Base-by-base conservation (phyloP, 2,888 invertebrate genomes). In the Synergus laeviventris region DNA sequence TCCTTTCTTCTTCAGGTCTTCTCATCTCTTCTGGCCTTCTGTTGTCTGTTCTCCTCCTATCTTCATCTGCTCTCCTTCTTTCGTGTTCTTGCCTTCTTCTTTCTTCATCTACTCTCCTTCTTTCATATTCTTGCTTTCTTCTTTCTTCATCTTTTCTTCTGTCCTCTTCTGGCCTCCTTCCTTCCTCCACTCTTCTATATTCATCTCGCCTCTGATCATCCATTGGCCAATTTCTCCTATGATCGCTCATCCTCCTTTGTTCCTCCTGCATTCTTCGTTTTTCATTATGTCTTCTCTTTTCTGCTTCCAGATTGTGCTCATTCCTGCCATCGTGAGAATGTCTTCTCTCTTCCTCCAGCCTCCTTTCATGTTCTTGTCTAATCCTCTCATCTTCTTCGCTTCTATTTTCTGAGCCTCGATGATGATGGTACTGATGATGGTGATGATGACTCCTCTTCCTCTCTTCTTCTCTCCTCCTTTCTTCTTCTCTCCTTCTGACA, bases 41-140 rank as follows among this genome's bases (percentile, higher is more conserved):
- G 80, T 78, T 24, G 78, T 61, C 74, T 79, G 39, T 78, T 76
- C 18, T 11, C 21, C 36, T 81, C 76, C 62, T 79, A 78, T 64
- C 77, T 78, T 56, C 78, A 49, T 18, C 75, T 80, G 74, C 85
- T 78, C 60, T 83, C 49, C 64, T 59, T 75, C 76, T 76, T 59
- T 74, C 59, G 7, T 18, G 31, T 16, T 75, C 76, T 5, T 36
- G 61, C 21, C 14, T 18, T 21, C 45, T 54, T 18, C 61, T 62
- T n/a, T 61, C 59, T 8, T 81, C 75, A 0, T 81, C 78, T 2
- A 74, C 64, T 38, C 59, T 59, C 42, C 64, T 59, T 75, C 76
- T 76, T 61, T 74, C 59, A 16, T 18, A 24, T 9, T 75, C 76
- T 5, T 36, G 61, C 21, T 11, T 18, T 21, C 45, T 54, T 18